These are phyloP conservation scores for Anthophora plumipes DNA, from an alignment of 2,888 invertebrate species.

Conservation along the genomic window DNA sequence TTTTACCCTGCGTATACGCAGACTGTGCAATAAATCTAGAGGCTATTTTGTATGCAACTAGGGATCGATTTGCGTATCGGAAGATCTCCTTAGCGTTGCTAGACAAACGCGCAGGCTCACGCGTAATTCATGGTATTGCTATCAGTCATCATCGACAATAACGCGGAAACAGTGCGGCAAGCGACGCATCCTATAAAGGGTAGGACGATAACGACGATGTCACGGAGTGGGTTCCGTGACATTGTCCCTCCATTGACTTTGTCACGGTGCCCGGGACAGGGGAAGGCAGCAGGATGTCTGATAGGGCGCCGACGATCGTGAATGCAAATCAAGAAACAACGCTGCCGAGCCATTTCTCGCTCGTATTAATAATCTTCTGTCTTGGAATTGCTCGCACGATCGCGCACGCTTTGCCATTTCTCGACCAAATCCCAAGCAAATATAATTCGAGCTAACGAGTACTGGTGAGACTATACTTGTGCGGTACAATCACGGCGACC, in stretches of 20 bases:
- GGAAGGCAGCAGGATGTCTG: constrained; percentile 20
- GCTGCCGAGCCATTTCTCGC: not conserved
- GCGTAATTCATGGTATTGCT: constrained; percentile 46
- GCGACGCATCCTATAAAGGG: constrained; percentile 45
- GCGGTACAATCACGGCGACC: constrained; percentile 17
- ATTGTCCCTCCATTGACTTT: constrained; percentile 48
- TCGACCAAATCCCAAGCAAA: constrained; percentile 58
- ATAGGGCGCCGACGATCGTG: constrained; percentile 41
- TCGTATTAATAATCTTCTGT: constrained; percentile 62
- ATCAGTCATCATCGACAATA: constrained; percentile 58
- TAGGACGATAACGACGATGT: constrained; percentile 46
- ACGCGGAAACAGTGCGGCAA: constrained; percentile 51
- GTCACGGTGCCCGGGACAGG: constrained; percentile 4
- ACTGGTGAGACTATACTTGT: constrained; percentile 54
- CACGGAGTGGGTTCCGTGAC: constrained; percentile 21
- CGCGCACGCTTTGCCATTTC: constrained; percentile 52
- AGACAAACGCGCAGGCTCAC: constrained; percentile 28
- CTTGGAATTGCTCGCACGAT: constrained; percentile 66
- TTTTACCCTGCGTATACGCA: not conserved
- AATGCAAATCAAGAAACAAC: constrained; percentile 60
- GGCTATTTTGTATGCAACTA: constrained; percentile 29
- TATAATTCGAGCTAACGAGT: constrained; percentile 73
- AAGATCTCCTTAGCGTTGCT: constrained; percentile 29
- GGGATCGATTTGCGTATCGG: constrained; percentile 18
- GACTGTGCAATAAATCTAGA: constrained; percentile 34